Base-by-base conservation (phyloP, 1,140 invertebrate species). In the Psilanteris sp. region DNA sequence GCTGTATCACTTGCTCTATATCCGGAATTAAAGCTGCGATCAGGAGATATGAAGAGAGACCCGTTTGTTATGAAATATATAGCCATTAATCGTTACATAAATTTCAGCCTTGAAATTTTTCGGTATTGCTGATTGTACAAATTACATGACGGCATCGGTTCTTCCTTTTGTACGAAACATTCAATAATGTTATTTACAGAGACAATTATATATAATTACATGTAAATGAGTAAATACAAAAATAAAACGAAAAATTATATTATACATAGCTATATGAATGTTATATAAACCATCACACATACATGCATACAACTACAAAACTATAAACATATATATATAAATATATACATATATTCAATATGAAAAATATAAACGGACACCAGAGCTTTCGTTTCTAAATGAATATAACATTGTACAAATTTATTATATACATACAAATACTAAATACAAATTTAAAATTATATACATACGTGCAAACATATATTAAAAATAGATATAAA, bases 381-480 rank as follows among this genome's bases (percentile, higher is more conserved):
- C 62, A 54, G 55, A 68, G 62, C 72, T 68, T 75, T 75, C 62
- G 27, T 62, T 62, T 55, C 32, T 54, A 64, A 75, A 70, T 27
- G 26, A 13, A 75, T 43, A 68, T 31, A 27, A 57, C 44, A 59
- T 64, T 75, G 72, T 75, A 75, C 72, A 75, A 75, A 75, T 54
- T 26, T 15, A 52, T 44, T 55, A 57, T 39, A 55, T 31, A 43
- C 31, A 61, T 43, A 55, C n/a, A n/a, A n/a, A n/a, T n/a, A n/a
- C n/a, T n/a, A n/a, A n/a, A n/a, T n/a, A n/a, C n/a, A n/a, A n/a
- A n/a, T n/a, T n/a, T n/a, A n/a, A n/a, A n/a, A n/a, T n/a, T n/a
- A 2, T 20, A 20, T 20, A 20, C 5, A 20, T 20, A 20, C 29
- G 14, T 57, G 44, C 52, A 50, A 43, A 50, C 55, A 70, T 41